Evolutionary conservation across 1,140 invertebrate genomes (phyloP).

Genomic region (Hetaerina americana): DNA sequence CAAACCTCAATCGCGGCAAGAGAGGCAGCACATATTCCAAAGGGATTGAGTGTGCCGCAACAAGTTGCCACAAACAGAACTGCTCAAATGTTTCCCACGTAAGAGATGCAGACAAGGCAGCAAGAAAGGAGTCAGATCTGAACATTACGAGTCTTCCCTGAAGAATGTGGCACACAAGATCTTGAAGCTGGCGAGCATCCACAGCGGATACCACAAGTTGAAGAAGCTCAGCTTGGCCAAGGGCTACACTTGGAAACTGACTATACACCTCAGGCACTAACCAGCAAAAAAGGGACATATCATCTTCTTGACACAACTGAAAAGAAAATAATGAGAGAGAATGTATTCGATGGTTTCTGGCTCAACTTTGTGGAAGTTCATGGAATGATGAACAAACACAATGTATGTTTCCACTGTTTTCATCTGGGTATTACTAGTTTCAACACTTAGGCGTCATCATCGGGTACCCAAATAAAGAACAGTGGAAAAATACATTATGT

Average conservation of each 20-base stretch:
- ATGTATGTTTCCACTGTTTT: slow-evolving; percentile 16
- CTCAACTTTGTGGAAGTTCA: too few relatives aligned
- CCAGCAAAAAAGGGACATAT: slow-evolving; percentile 75
- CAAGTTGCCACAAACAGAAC: slow-evolving; percentile 89
- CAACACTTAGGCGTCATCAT: too few relatives aligned
- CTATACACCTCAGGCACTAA: slow-evolving; percentile 82
- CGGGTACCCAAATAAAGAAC: too few relatives aligned
- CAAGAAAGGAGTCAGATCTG: slow-evolving; percentile 55
- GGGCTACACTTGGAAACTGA: slow-evolving; percentile 72
- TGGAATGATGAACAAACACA: too few relatives aligned
- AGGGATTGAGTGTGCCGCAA: slow-evolving; percentile 83
- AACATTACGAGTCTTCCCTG: slow-evolving; percentile 69
- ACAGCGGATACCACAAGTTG: slow-evolving; percentile 71
- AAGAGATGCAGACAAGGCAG: slow-evolving; percentile 65
- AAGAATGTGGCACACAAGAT: slow-evolving; percentile 77
- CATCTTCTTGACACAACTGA: slow-evolving; percentile 69
- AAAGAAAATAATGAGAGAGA: slow-evolving; percentile 24
- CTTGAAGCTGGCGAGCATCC: slow-evolving; percentile 78
- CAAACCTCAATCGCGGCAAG: slow-evolving; percentile 75
- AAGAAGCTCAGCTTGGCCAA: slow-evolving; percentile 74
- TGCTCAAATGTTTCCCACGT: slow-evolving; percentile 96
- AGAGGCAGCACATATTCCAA: slow-evolving; percentile 80
- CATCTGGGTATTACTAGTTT: slow-evolving; percentile 11
- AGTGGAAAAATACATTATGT: too few relatives aligned
- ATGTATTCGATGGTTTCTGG: too few relatives aligned